Evolutionary conservation across 1,140 invertebrate species (phyloP).

Genomic region (Drosophila albomicans): DNA sequence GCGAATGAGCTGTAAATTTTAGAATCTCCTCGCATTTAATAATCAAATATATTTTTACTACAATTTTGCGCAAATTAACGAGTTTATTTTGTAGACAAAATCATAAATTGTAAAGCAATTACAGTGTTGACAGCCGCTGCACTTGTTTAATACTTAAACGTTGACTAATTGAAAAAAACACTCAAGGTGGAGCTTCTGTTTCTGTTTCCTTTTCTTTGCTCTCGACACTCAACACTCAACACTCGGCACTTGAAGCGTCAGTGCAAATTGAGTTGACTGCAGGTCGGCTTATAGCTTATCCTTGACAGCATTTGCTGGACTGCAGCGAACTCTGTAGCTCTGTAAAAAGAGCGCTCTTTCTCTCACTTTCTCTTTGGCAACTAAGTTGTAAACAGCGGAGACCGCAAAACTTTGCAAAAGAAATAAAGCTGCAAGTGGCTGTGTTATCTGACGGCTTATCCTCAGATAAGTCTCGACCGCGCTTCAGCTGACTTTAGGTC

Average conservation of each 20-base stretch:
- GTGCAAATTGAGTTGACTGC: conserved; percentile 2
- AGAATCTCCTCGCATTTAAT: too few relatives aligned
- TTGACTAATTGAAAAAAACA: background rate
- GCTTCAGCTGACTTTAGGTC: background rate
- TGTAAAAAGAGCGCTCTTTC: too few relatives aligned
- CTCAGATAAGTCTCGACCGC: background rate
- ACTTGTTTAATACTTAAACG: background rate
- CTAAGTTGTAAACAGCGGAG: background rate
- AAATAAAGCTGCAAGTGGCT: conserved; percentile 3
- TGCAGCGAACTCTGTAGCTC: background rate
- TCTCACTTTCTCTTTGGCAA: too few relatives aligned
- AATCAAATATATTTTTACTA: too few relatives aligned
- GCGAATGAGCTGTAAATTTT: background rate
- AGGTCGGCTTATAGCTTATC: background rate
- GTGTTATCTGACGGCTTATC: background rate
- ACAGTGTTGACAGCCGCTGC: background rate
- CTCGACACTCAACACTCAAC: too few relatives aligned
- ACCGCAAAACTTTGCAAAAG: conserved; percentile 4
- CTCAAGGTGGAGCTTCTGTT: too few relatives aligned
- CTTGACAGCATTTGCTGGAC: background rate
- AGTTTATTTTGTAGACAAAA: too few relatives aligned
- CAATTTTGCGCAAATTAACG: too few relatives aligned
- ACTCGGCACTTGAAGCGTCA: background rate
- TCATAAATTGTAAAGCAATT: background rate
- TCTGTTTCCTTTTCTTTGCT: too few relatives aligned